phyloP scores from a whole-genome alignment of 2,113 vertebrate genomes.

The Sinosuthora webbiana region DNA sequence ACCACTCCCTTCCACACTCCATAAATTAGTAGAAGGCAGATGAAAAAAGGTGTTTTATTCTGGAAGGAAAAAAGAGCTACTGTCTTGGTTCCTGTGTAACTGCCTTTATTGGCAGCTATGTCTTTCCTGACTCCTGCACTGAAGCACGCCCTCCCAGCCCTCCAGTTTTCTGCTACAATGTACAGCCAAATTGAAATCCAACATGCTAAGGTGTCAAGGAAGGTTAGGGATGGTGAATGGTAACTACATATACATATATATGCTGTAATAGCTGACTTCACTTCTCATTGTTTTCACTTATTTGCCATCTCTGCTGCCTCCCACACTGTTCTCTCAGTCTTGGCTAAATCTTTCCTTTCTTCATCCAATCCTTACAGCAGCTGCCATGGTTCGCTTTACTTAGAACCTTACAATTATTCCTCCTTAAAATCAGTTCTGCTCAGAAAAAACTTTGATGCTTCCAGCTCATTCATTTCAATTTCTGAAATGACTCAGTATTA shows the following conservation, averaged over 20 bases:
- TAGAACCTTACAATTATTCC: neutral
- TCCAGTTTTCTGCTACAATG: neutral
- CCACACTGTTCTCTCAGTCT: neutral
- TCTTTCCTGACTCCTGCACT: neutral
- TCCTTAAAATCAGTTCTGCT: neutral
- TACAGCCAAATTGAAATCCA: neutral
- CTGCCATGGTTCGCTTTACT: neutral
- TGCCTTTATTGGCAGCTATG: neutral
- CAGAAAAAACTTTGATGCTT: neutral
- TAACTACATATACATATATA: neutral
- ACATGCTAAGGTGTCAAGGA: neutral
- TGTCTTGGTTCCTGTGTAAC: neutral
- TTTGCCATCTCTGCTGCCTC: neutral
- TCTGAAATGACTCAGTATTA: neutral
- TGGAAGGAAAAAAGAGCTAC: neutral
- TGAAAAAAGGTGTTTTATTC: constrained; percentile 10
- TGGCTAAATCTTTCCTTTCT: neutral
- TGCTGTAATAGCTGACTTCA: neutral
- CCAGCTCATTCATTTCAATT: neutral
- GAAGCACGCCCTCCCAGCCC: neutral
- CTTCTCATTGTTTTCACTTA: neutral
- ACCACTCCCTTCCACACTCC: neutral
- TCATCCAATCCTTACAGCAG: neutral
- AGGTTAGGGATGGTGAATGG: neutral
- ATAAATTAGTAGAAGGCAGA: neutral